Evolutionary conservation across 2,888 invertebrate species (phyloP).

Genomic region (Siphonodentalium dalli): DNA sequence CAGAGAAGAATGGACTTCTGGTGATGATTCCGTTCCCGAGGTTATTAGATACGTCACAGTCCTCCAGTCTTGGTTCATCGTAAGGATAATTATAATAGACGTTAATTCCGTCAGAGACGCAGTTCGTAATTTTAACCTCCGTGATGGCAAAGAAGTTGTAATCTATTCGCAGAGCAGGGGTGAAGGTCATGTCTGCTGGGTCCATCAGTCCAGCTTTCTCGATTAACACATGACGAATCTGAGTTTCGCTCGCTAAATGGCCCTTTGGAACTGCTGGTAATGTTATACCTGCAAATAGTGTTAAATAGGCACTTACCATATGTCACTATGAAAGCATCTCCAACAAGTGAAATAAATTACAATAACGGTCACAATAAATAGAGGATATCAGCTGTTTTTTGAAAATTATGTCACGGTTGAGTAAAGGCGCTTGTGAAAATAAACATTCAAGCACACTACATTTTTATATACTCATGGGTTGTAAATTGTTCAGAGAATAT

Average conservation of each 20-base stretch:
- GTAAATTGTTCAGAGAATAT: too few relatives aligned
- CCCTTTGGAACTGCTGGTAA: conserved; percentile 46
- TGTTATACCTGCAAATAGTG: conserved; percentile 43
- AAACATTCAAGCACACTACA: too few relatives aligned
- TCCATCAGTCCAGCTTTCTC: conserved; percentile 85
- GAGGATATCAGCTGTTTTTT: not conserved
- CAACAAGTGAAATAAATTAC: not conserved
- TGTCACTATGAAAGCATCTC: too few relatives aligned
- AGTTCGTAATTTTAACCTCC: conserved; percentile 75
- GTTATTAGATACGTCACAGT: conserved; percentile 69
- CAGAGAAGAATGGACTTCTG: conserved; percentile 74
- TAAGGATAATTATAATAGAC: conserved; percentile 93
- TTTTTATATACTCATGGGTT: too few relatives aligned
- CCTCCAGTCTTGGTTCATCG: conserved; percentile 76
- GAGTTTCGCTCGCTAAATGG: conserved; percentile 33
- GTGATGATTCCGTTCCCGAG: conserved; percentile 83
- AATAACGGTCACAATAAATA: not conserved
- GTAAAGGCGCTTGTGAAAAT: too few relatives aligned
- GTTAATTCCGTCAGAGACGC: conserved; percentile 91
- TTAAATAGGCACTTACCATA: not conserved
- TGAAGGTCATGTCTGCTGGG: conserved; percentile 78
- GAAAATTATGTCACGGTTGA: too few relatives aligned
- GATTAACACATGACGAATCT: conserved; percentile 47
- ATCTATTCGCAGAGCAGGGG: conserved; percentile 69
- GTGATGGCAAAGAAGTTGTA: conserved; percentile 69